These are phyloP conservation scores for Nasonovia ribisnigri DNA, from an alignment of 2,888 invertebrate species.

Conservation along the genomic window DNA sequence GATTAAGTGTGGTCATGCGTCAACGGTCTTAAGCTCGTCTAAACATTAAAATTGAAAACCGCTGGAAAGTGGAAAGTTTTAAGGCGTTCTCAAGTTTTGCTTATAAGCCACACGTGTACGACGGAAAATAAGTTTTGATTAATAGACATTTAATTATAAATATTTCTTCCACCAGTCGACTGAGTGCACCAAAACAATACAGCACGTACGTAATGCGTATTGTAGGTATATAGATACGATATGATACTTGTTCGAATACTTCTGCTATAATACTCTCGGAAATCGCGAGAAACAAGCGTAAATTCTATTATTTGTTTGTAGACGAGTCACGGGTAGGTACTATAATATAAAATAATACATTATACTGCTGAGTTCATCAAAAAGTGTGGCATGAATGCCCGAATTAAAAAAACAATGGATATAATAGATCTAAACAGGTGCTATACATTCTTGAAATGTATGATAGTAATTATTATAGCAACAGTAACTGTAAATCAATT, in stretches of 20 bases:
- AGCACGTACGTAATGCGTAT: background rate
- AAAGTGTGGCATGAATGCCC: background rate
- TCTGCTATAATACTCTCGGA: background rate
- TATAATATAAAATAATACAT: background rate
- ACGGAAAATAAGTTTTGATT: background rate
- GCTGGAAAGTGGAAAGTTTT: background rate
- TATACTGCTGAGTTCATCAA: background rate
- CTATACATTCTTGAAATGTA: background rate
- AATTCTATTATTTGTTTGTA: background rate
- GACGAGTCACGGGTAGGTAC: no score
- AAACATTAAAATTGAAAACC: background rate
- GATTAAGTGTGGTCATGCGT: background rate
- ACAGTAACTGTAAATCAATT: background rate
- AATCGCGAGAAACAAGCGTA: background rate
- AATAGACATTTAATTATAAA: constrained; percentile 4
- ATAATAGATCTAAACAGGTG: background rate
- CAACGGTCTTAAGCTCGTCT: background rate
- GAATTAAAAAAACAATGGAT: background rate
- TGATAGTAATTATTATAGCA: background rate
- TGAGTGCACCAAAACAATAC: background rate
- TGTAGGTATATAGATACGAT: background rate
- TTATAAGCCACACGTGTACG: background rate
- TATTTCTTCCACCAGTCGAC: background rate
- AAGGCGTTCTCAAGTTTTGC: background rate
- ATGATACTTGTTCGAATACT: no score